Evolutionary conservation across 2,113 vertebrate genomes (phyloP).

Genomic region (Okapia johnstoni): DNA sequence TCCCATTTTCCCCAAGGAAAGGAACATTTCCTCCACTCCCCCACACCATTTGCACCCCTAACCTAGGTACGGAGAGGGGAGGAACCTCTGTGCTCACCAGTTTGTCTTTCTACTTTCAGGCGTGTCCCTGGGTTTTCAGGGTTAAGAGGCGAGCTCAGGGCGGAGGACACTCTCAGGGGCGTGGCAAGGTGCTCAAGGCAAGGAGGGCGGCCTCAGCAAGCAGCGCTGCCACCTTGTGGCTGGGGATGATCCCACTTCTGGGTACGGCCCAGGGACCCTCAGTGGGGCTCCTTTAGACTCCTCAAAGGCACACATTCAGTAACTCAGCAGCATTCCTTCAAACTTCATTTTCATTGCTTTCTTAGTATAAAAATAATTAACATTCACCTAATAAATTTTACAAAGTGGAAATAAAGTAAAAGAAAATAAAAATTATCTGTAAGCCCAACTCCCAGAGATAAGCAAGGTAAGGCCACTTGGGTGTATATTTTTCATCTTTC

Average conservation of each 20-base stretch:
- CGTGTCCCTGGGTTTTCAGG: not conserved
- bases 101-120: not conserved
- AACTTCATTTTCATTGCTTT: not conserved
- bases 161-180: not conserved
- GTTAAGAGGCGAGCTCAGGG: not conserved
- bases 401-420: not conserved
- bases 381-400: not conserved
- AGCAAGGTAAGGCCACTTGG: not conserved
- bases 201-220: not conserved
- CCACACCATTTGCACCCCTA: not conserved
- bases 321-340: not conserved
- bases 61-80: not conserved
- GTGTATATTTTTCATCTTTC: not conserved
- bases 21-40: not conserved
- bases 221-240: slow-evolving; percentile 63
- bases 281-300: not conserved
- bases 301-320: not conserved
- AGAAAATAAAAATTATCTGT: not conserved
- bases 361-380: not conserved
- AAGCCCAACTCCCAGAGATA: not conserved
- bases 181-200: not conserved
- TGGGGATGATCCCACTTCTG: not conserved
- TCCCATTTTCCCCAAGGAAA: not conserved
- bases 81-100: not conserved
- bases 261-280: not conserved